These are phyloP conservation scores for Channa maculata DNA, from an alignment of 2,113 vertebrate species.

Conservation along the genomic window DNA sequence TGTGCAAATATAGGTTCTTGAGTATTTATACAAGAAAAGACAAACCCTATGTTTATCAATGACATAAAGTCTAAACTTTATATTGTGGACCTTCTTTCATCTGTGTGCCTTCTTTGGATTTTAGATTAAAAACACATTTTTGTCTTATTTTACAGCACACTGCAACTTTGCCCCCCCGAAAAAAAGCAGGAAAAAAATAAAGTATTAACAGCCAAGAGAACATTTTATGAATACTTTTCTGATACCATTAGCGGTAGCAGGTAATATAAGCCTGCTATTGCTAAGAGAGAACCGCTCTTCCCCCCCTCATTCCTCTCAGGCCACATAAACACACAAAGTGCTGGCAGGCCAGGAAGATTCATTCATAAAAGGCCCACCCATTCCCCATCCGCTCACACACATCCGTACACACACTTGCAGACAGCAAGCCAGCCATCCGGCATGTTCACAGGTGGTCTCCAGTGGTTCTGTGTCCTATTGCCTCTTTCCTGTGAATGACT, in stretches of 20 bases:
- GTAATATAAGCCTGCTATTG: background rate
- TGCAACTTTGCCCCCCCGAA: too few species aligned
- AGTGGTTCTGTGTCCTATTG: background rate
- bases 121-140: too few species aligned
- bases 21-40: too few species aligned
- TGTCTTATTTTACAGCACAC: too few species aligned
- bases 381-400: conserved; percentile 25
- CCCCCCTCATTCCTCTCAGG: background rate
- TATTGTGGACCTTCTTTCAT: too few species aligned
- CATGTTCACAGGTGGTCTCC: conserved; percentile 49
- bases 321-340: conserved; percentile 7
- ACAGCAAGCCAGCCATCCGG: background rate
- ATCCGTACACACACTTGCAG: conserved; percentile 17
- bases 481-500: background rate
- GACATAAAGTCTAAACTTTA: too few species aligned
- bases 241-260: background rate
- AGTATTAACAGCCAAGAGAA: background rate
- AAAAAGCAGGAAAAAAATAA: too few species aligned
- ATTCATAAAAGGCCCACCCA: conserved; percentile 70
- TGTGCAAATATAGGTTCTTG: too few species aligned
- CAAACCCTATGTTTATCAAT: too few species aligned
- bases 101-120: too few species aligned
- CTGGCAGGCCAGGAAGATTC: conserved; percentile 28
- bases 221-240: background rate
- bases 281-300: background rate